Conservation (phyloP, 2,888 invertebrate genomes). For the Synergus itoensis region DNA sequence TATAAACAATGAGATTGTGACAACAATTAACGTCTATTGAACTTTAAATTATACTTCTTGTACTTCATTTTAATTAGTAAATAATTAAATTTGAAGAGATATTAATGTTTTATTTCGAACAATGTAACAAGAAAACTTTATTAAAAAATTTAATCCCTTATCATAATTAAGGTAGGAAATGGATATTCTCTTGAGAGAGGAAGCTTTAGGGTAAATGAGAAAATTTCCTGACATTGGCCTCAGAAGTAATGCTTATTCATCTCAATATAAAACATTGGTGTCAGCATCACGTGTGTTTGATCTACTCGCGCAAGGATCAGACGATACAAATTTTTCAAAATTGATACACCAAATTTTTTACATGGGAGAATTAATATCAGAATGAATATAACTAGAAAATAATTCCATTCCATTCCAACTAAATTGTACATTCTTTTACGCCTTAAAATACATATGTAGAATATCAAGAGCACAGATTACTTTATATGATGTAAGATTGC, state of each 20-base stretch:
- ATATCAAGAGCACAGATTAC: not conserved
- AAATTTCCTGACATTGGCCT: not conserved
- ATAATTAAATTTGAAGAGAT: not conserved
- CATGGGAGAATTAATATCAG: no score
- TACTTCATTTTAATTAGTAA: not conserved
- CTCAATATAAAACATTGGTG: not conserved
- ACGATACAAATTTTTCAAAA: no score
- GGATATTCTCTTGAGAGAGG: not conserved
- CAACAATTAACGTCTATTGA: slow-evolving; percentile 2
- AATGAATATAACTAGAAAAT: no score
- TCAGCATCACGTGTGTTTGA: no score
- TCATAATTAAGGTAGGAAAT: slow-evolving; percentile 2
- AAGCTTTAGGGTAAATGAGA: no score
- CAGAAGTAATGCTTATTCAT: not conserved
- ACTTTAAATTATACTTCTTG: not conserved
- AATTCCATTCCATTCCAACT: not conserved
- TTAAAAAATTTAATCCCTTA: not conserved
- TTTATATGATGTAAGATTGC: slow-evolving; percentile 7
- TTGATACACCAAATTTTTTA: no score
- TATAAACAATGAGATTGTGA: slow-evolving; percentile 17
- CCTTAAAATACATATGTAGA: not conserved
- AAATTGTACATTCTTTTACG: not conserved
- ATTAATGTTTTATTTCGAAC: not conserved
- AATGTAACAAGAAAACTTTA: not conserved
- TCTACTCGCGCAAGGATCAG: no score